phyloP scores from a whole-genome alignment of 1,140 invertebrate species.

The Stenopsyche tienmushanensis region DNA sequence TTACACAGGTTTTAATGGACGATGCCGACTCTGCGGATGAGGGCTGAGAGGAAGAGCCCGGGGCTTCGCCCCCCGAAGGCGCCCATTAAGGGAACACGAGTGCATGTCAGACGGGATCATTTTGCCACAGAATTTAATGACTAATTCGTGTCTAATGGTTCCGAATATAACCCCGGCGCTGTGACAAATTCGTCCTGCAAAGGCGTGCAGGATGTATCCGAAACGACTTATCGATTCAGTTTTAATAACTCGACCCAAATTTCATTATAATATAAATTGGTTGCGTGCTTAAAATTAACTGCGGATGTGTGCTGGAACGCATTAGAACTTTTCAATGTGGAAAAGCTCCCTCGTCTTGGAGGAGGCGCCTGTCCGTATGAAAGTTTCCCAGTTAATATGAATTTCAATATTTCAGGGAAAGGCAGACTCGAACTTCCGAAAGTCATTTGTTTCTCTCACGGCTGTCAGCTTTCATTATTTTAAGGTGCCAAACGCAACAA shows the following conservation, averaged over 20 bases:
- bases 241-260: too few species aligned
- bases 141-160: conserved; percentile 41
- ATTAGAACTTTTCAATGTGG: too few species aligned
- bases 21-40: too few species aligned
- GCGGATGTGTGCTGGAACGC: too few species aligned
- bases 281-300: too few species aligned
- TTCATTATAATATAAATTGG: too few species aligned
- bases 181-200: conserved; percentile 1
- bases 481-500: conserved; percentile 34
- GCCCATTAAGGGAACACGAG: conserved; percentile 33
- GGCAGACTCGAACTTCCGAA: conserved; percentile 7
- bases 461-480: conserved; percentile 35
- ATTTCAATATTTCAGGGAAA: conserved; percentile 14
- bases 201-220: too few species aligned
- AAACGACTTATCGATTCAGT: too few species aligned
- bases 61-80: conserved; percentile 16
- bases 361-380: not conserved
- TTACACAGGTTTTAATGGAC: conserved; percentile 34
- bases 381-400: not conserved
- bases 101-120: conserved; percentile 33
- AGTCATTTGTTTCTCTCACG: conserved; percentile 20
- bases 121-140: conserved; percentile 33
- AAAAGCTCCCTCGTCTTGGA: too few species aligned
- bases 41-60: too few species aligned
- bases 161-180: conserved; percentile 23